Evolutionary conservation across 2,113 vertebrate species (phyloP), one percentile per base, ranked within the genome.

Genomic region (Paratilapia polleni): DNA sequence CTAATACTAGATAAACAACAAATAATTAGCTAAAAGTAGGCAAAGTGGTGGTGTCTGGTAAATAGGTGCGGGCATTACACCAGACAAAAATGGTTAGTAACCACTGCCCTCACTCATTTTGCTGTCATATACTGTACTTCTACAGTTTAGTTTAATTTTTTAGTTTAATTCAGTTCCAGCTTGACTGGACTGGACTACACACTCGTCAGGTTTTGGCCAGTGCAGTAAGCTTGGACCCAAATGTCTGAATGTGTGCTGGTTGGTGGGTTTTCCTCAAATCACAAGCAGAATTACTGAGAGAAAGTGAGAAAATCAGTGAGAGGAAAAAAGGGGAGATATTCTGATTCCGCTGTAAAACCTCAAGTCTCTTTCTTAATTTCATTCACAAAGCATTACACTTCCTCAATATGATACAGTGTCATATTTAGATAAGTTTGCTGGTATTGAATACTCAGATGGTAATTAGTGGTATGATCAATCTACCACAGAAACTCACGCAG

Each of bases 401-500:
- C 47, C 54, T 88, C 68, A 62, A 2, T 77, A 8, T 77, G 9
- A 62, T 15, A 49, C 24, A 1, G 26, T 85, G 58, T 90, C 79
- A 89, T 78, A 2, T 7, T 63, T 62, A 62, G 59, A 31, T 68
- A 5, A 6, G 4, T 54, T 79, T 22, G 11, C 36, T 75, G 26
- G 9, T 77, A 26, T 70, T 74, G 19, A 83, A 43, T 8, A 22
- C 61, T 24, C 17, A 31, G 7, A 43, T 11, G 36, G 61, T 64
- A 12, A 24, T 34, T 34, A 73, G 19, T 17, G 19, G 12, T 38
- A 7, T 49, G 60, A 54, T 20, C 10, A 80, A 4, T 78, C 20
- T 22, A 8, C 59, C 59, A 83, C 68, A 88, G 89, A 92, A 92
- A 92, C 83, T 91, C 59, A 80, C 43, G 28, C 54, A 6, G 1